Evolutionary conservation across 2,113 vertebrate genomes (phyloP).

Genomic region (Pygoscelis adeliae): DNA sequence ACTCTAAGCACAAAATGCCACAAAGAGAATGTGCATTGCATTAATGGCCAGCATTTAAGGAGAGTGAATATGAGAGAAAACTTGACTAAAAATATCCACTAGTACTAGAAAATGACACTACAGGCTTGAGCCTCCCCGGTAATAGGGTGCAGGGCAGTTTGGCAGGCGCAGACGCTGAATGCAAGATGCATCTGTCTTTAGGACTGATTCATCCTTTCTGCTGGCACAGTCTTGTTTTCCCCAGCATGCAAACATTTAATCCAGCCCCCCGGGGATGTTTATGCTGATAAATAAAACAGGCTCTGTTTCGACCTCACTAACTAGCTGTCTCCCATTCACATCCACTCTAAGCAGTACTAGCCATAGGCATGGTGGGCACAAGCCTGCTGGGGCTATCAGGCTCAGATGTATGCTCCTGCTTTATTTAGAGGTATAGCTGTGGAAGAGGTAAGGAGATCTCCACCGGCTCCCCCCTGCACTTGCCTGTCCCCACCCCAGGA

Average conservation of each 20-base stretch:
- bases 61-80: background rate
- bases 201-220: slow-evolving; percentile 37
- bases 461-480: background rate
- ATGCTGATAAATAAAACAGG: background rate
- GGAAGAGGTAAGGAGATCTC: background rate
- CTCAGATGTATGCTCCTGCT: background rate
- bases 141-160: background rate
- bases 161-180: background rate
- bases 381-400: background rate
- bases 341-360: background rate
- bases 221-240: slow-evolving; percentile 19
- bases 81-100: slow-evolving; percentile 9
- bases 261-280: background rate
- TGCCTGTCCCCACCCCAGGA: background rate
- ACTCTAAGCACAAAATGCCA: slow-evolving; percentile 21
- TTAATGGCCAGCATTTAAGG: slow-evolving; percentile 6
- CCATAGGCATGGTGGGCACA: background rate
- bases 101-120: background rate
- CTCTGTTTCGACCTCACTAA: background rate
- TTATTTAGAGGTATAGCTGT: background rate
- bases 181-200: background rate
- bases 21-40: background rate
- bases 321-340: background rate
- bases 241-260: slow-evolving; percentile 4
- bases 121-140: background rate